Base-by-base conservation (phyloP, 2,888 invertebrate genomes). In the Drosophila kanekoi region DNA sequence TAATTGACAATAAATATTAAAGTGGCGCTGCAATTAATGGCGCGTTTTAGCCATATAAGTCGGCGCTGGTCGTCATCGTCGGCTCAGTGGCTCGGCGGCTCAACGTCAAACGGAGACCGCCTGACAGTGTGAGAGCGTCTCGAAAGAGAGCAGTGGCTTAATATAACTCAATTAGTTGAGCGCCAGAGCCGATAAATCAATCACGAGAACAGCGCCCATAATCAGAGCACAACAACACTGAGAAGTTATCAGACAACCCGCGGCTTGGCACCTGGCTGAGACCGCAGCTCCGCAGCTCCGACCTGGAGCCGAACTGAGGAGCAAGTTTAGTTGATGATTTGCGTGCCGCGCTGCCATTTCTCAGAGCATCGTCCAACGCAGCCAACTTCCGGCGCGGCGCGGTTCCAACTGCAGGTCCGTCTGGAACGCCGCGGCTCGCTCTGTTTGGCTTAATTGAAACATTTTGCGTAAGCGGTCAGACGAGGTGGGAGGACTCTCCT, bases 1-100 rank as follows among this genome's bases (percentile, higher is more conserved):
- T 86, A 86, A 86, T 86, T 86, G 85, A 88, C 85, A 86, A 87
- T 84, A 88, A 83, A 86, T 84, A 83, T 87, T 83, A 82, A 79
- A 85, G 79, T 79, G 40, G 56, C 72, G 66, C 67, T 59, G 72
- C 84, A 88, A 88, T 86, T 87, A 88, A 86, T 84, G 85, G 75
- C 87, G 73, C 85, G 72, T 84, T 79, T 86, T 79, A 79, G 81
- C 85, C 85, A 86, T 88, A 85, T 88, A 88, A 53, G 79, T 78
- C 57, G 33, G 53, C 10, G 41, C 37, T 62, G 48, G 79, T 78
- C 56, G 35, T 69, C 48, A 67, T 40, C 73, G 64, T 64, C 52
- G 70, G 45, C 51, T 63, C 67, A 59, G 18, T 44, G 35, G 48
- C 18, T 53, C 45, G 45, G 14, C 62, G 56, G 49, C 61, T 60